phyloP scores from a whole-genome alignment of 2,797 vertebrate species.

The Crypturellus tataupa region DNA sequence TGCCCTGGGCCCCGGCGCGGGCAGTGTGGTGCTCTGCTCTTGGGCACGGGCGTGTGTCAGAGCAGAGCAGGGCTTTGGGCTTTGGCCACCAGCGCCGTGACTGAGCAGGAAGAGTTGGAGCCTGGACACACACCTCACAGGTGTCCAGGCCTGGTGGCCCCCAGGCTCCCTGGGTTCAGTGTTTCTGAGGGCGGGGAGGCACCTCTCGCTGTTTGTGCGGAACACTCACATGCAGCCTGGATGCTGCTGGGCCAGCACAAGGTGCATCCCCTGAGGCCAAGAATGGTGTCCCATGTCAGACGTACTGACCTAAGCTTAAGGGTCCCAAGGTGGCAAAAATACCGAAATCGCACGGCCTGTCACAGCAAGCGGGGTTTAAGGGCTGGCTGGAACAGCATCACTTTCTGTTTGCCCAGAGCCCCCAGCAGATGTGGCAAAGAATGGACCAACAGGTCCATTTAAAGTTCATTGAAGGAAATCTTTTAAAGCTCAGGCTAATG shows the following conservation, averaged over 20 bases:
- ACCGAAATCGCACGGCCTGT: no score
- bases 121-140: no score
- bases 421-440: background rate
- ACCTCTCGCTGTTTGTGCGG: background rate
- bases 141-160: background rate
- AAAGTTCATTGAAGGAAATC: background rate
- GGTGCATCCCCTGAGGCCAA: no score
- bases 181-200: background rate
- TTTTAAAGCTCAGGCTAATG: background rate
- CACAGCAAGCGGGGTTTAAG: background rate
- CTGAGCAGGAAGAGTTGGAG: background rate
- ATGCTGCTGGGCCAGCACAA: background rate
- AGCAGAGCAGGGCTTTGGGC: background rate
- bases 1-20: background rate
- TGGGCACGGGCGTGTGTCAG: background rate
- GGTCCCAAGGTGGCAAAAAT: no score
- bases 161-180: background rate
- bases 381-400: no score
- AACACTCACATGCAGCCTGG: background rate
- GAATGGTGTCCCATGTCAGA: no score
- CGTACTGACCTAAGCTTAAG: background rate
- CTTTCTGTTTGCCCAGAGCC: background rate
- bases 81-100: no score
- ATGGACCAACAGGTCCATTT: background rate
- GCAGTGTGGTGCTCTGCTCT: background rate